phyloP scores from a whole-genome alignment of 2,797 vertebrate genomes.

The Phrynocephalus vlangalii region DNA sequence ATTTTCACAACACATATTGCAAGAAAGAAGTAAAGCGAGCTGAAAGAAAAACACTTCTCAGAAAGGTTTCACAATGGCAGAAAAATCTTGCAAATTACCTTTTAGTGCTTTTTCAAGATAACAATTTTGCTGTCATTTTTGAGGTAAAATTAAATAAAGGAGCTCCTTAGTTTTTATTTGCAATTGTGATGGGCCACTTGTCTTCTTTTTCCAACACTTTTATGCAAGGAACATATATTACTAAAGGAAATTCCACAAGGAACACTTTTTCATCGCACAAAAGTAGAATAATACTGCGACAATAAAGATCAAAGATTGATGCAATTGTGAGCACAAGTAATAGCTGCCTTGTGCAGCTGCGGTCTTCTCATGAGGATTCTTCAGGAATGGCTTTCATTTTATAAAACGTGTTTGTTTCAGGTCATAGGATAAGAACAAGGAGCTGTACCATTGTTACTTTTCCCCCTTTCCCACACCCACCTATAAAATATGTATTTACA shows the following conservation, averaged over 20 bases:
- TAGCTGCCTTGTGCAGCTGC: constrained; percentile 60
- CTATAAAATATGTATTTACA: constrained; percentile 20
- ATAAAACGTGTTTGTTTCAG: constrained; percentile 68
- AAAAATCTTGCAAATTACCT: constrained; percentile 57
- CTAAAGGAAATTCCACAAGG: constrained; percentile 65
- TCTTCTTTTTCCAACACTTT: constrained; percentile 53
- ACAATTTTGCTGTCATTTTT: constrained; percentile 35
- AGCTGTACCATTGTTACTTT: constrained; percentile 22
- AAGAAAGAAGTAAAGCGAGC: constrained; percentile 22
- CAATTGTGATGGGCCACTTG: constrained; percentile 38
- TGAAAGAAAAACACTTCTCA: constrained; percentile 46
- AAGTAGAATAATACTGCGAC: constrained; percentile 70
- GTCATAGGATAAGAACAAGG: not conserved
- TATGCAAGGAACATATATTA: constrained; percentile 62
- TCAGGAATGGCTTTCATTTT: constrained; percentile 70
- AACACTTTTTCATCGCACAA: constrained; percentile 64
- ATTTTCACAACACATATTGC: constrained; percentile 27
- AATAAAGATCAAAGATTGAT: constrained; percentile 75
- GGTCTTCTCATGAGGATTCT: constrained; percentile 69
- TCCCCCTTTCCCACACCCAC: not conserved
- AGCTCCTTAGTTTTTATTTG: constrained; percentile 62
- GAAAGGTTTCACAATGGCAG: constrained; percentile 23
- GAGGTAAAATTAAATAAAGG: constrained; percentile 61
- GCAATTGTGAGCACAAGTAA: constrained; percentile 73
- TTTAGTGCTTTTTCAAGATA: constrained; percentile 51